A percentile compares a stretch with the other conserved stretches of the same genome.
These are phyloP conservation scores for Miltochrista miniata DNA, from an alignment of 2,888 invertebrate species.

Conservation along the genomic window DNA sequence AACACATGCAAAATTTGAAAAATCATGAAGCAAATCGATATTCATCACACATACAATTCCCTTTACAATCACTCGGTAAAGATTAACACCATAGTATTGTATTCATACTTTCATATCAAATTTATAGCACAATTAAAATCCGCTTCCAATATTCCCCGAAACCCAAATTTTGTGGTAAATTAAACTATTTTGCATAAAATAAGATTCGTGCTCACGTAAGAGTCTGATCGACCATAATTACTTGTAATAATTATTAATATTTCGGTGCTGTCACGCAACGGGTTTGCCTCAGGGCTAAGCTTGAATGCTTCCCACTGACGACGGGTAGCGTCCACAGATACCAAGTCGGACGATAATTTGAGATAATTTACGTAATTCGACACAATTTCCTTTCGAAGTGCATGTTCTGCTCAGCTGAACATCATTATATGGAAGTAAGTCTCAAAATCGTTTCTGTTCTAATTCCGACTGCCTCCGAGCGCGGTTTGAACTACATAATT, in stretches of 20 bases:
- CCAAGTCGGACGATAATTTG: conserved; percentile 73
- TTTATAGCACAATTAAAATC: conserved; percentile 23
- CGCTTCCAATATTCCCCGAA: conserved; percentile 18
- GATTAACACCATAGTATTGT: no score
- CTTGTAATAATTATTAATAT: conserved; percentile 70
- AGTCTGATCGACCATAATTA: conserved; percentile 56
- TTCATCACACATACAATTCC: background rate
- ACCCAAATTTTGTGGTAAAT: conserved; percentile 38
- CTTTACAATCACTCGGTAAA: no score
- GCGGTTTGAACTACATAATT: conserved; percentile 34
- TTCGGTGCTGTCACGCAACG: conserved; percentile 71
- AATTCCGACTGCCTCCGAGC: conserved; percentile 58
- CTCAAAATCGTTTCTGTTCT: conserved; percentile 57
- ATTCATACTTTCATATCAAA: conserved; percentile 5
- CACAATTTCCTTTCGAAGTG: conserved; percentile 71
- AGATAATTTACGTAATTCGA: conserved; percentile 77
- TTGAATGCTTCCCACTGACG: conserved; percentile 59
- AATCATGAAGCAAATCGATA: no score
- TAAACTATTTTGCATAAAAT: conserved; percentile 53
- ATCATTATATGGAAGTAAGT: conserved; percentile 55
- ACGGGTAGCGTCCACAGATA: conserved; percentile 63
- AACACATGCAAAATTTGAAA: no score
- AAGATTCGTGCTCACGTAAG: conserved; percentile 42
- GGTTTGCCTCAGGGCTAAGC: conserved; percentile 47
- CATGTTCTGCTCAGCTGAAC: conserved; percentile 66